Base-by-base conservation (phyloP, 1,140 invertebrate species). In the Telenomus remus region DNA sequence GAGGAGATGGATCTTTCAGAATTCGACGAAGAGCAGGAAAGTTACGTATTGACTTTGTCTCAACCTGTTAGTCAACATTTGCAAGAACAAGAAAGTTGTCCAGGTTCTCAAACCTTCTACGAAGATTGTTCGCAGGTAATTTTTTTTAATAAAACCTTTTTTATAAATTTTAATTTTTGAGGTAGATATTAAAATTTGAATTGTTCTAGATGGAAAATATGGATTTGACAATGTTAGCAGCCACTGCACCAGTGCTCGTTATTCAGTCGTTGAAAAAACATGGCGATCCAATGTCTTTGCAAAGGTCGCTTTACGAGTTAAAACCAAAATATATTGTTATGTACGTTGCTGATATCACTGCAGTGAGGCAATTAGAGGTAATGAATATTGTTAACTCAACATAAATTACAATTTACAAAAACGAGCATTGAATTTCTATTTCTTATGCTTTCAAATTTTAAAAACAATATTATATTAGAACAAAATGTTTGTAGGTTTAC, bases 331-430 rank as follows among this genome's bases (percentile, higher is more conserved):
- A 94, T 86, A 91, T 98, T 0, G 90, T 99, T 59, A 91, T 99
- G 86, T 99, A 98, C 86, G 95, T 98, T 83, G 92, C 92, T 49
- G 95, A 98, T 85, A 92, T 98, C 60, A 91, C 93, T 5, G 92
- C 95, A 51, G 93, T 98, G 1, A 88, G 97, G 35, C 95, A 97
- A 88, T 90, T 98, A 34, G 97, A 98, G 88, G 91, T 97, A 44
- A 12, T 44, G 43, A 55, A 27, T 1, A 3, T 27, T 27, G 2
- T 27, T 6, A 27, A 27, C 6, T 1, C 19, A 27, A 27, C 19
- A 27, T 6, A 27, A 3, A 27, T 27, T 27, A 3, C 2, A 27
- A 27, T 27, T n/a, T n/a, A n/a, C n/a, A n/a, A n/a, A n/a, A n/a
- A n/a, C n/a, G n/a, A n/a, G n/a, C n/a, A n/a, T n/a, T n/a, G n/a